A percentile compares a stretch with the other conserved stretches of the same genome.
phyloP scores from a whole-genome alignment of 2,797 vertebrate genomes.

The Sebastes melanostomus region DNA sequence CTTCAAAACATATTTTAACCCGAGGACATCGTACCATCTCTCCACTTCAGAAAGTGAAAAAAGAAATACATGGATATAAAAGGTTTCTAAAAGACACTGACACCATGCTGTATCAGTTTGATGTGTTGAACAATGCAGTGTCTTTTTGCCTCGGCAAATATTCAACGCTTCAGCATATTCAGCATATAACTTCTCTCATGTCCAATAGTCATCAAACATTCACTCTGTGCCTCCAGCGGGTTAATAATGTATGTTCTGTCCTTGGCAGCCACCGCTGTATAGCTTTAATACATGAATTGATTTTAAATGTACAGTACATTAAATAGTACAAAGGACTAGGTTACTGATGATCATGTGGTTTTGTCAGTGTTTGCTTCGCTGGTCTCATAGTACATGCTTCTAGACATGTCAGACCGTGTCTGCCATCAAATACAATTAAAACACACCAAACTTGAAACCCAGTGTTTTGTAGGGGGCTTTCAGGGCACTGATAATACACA shows the following conservation, averaged over 20 bases:
- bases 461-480: background rate
- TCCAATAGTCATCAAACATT: constrained; percentile 57
- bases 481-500: background rate
- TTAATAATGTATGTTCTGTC: constrained; percentile 61
- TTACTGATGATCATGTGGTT: constrained; percentile 2
- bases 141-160: constrained; percentile 15
- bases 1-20: background rate
- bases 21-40: background rate
- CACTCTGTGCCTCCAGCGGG: constrained; percentile 22
- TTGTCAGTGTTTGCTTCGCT: constrained; percentile 3
- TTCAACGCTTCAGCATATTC: constrained; percentile 38
- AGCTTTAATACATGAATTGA: constrained; percentile 46
- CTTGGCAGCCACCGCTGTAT: constrained; percentile 45
- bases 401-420: background rate
- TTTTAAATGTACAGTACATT: constrained; percentile 54
- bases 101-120: background rate
- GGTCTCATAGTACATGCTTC: background rate
- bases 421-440: constrained; percentile 13
- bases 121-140: constrained; percentile 4
- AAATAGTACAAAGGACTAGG: constrained; percentile 25
- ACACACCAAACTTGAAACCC: background rate
- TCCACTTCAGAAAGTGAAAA: background rate
- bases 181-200: constrained; percentile 23
- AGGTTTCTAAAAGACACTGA: background rate
- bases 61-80: background rate